These are phyloP conservation scores for Rhingia rostrata DNA, from an alignment of 2,888 invertebrate genomes.

Conservation along the genomic window DNA sequence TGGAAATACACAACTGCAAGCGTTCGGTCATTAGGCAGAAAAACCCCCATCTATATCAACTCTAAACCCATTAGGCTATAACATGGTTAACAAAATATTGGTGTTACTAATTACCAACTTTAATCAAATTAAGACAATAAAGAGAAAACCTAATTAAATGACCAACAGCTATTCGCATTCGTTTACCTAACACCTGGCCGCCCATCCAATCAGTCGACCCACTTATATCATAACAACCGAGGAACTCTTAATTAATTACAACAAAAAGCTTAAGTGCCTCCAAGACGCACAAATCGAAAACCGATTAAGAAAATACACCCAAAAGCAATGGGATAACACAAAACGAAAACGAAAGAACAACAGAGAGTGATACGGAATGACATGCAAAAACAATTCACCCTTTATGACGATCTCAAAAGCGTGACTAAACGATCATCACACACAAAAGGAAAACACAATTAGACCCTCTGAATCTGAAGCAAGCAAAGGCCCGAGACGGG, in stretches of 20 bases:
- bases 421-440: slow-evolving; percentile 43
- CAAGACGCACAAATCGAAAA: slow-evolving; percentile 14
- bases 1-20: not conserved
- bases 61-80: too few species aligned
- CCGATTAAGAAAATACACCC: slow-evolving; percentile 8
- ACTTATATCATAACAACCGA: not conserved
- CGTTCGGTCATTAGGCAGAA: too few species aligned
- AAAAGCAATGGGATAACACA: not conserved
- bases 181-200: not conserved
- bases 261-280: not conserved
- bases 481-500: not conserved
- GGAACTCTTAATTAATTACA: slow-evolving; percentile 23
- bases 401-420: slow-evolving; percentile 38
- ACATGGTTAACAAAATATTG: too few species aligned
- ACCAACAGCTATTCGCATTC: not conserved
- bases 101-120: not conserved
- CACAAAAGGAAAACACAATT: slow-evolving; percentile 37
- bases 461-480: slow-evolving; percentile 1
- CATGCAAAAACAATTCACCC: slow-evolving; percentile 52
- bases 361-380: slow-evolving; percentile 15
- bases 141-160: not conserved
- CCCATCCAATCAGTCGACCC: not conserved
- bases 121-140: not conserved
- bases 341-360: not conserved
- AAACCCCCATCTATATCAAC: too few species aligned